These are phyloP conservation scores for Phalacrocorax carbo DNA, from an alignment of 2,113 vertebrate species.

Conservation along the genomic window DNA sequence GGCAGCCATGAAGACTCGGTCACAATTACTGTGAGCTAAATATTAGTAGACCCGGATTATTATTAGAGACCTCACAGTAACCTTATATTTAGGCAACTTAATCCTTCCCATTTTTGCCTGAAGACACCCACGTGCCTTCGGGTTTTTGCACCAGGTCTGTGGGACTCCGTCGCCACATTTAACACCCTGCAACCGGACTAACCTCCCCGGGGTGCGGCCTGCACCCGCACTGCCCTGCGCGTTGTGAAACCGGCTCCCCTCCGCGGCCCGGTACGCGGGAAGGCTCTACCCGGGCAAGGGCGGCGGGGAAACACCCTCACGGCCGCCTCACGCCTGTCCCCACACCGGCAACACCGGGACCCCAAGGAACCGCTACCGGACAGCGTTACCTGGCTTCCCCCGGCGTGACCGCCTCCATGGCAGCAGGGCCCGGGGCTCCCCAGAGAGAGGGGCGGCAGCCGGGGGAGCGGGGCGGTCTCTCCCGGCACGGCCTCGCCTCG, in stretches of 20 bases:
- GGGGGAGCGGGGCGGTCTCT: too few relatives aligned
- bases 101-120: not conserved
- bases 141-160: too few relatives aligned
- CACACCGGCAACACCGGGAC: not conserved
- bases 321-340: not conserved
- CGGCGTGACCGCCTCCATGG: not conserved
- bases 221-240: fast-evolving
- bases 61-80: too few relatives aligned
- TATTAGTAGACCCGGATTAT: not conserved
- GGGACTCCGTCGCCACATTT: fast-evolving
- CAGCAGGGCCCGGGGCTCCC: too few relatives aligned
- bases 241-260: fast-evolving
- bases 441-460: not conserved
- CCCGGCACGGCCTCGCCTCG: too few relatives aligned
- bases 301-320: not conserved
- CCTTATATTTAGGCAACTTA: not conserved
- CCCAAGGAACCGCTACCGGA: not conserved
- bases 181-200: fast-evolving
- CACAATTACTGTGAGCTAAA: not conserved
- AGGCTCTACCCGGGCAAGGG: not conserved
- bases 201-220: not conserved
- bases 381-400: constrained; percentile 20
- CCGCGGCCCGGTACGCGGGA: not conserved
- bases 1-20: not conserved
- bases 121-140: not conserved